phyloP scores from a whole-genome alignment of 2,888 invertebrate species.

The Cosmia trapezina region DNA sequence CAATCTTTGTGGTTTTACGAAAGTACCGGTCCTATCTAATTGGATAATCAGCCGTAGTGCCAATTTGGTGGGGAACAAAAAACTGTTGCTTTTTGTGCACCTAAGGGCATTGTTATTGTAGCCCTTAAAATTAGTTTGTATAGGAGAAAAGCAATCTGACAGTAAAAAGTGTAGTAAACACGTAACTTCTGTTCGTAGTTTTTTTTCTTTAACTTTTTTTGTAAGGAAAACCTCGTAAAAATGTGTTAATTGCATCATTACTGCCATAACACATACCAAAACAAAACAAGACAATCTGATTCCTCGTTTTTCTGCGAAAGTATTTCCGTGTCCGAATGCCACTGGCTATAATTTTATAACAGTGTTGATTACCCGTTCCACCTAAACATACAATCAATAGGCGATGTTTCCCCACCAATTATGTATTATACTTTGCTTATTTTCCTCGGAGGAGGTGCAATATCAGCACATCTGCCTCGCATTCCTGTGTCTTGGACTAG shows the following conservation, averaged over 20 bases:
- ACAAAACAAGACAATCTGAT: slow-evolving; percentile 1
- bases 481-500: slow-evolving; percentile 79
- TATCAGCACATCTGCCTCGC: slow-evolving; percentile 77
- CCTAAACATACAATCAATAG: slow-evolving; percentile 24
- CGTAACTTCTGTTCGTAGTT: slow-evolving; percentile 14
- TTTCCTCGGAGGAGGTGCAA: slow-evolving; percentile 61
- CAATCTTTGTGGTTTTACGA: slow-evolving; percentile 59
- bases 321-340: slow-evolving; percentile 19
- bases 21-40: slow-evolving; percentile 44
- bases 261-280: slow-evolving; percentile 16
- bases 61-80: slow-evolving; percentile 45
- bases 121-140: not conserved
- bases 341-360: slow-evolving; percentile 9
- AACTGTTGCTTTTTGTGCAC: slow-evolving; percentile 3
- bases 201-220: not conserved
- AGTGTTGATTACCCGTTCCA: slow-evolving; percentile 32
- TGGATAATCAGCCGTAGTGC: slow-evolving; percentile 46
- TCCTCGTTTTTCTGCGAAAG: slow-evolving; percentile 11
- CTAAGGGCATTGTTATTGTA: slow-evolving; percentile 26
- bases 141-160: slow-evolving; percentile 12
- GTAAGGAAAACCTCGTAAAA: not conserved
- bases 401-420: slow-evolving; percentile 22
- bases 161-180: slow-evolving; percentile 8
- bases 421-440: slow-evolving; percentile 28
- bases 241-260: slow-evolving; percentile 38